These are phyloP conservation scores for Octopus sinensis DNA, from an alignment of 1,140 invertebrate species.

Conservation along the genomic window DNA sequence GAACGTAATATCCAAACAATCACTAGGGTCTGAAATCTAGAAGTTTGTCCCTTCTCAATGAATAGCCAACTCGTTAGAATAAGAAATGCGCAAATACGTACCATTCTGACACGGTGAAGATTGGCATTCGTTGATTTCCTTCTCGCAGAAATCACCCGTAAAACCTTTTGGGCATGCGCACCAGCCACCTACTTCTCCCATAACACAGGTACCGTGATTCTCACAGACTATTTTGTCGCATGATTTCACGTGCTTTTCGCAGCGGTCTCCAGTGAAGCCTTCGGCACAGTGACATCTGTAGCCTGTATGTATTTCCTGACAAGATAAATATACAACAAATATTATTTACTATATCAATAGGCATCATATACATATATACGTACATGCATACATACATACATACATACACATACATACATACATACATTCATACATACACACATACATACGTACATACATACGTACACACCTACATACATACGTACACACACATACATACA, in stretches of 20 bases:
- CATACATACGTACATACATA: background rate
- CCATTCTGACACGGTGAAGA: slow-evolving; percentile 43
- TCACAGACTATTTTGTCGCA: slow-evolving; percentile 78
- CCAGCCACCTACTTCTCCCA: slow-evolving; percentile 54
- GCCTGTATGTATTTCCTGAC: slow-evolving; percentile 70
- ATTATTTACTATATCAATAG: background rate
- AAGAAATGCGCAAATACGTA: slow-evolving; percentile 41
- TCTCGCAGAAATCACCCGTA: slow-evolving; percentile 34
- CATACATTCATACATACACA: background rate
- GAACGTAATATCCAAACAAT: too few species aligned
- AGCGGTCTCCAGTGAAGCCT: slow-evolving; percentile 35
- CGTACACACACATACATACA: slow-evolving; percentile 17
- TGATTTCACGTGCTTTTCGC: slow-evolving; percentile 65
- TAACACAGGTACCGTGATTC: slow-evolving; percentile 76
- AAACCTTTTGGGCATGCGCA: slow-evolving; percentile 73
- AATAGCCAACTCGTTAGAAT: too few species aligned
- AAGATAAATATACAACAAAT: slow-evolving; percentile 41
- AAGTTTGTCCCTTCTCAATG: too few species aligned
- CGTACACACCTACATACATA: slow-evolving; percentile 2
- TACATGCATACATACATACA: slow-evolving; percentile 16
- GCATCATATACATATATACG: slow-evolving; percentile 11
- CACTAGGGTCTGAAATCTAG: too few species aligned
- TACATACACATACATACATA: slow-evolving; percentile 16
- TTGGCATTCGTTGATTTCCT: slow-evolving; percentile 34
- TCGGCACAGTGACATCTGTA: slow-evolving; percentile 35